Evolutionary conservation across 2,888 invertebrate species (phyloP).

Genomic region (Caenorhabditis sp.): DNA sequence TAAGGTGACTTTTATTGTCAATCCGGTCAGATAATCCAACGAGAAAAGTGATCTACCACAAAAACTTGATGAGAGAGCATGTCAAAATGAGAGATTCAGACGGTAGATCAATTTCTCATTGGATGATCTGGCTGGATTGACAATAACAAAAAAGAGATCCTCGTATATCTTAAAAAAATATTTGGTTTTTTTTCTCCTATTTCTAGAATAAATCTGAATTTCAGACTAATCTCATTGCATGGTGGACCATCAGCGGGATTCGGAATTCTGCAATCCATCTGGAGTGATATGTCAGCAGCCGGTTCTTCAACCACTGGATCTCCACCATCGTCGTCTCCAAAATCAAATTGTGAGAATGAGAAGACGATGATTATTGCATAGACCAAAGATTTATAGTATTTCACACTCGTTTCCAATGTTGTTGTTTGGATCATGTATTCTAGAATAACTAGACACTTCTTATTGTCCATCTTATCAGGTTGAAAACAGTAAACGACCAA

Average conservation of each 20-base stretch:
- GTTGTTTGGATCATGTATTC: background rate
- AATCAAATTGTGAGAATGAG: slow-evolving; percentile 26
- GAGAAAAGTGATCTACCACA: too few species aligned
- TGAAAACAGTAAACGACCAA: too few species aligned
- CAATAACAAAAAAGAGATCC: too few species aligned
- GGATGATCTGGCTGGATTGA: too few species aligned
- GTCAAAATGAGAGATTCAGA: too few species aligned
- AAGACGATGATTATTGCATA: slow-evolving; percentile 14
- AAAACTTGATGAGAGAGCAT: too few species aligned
- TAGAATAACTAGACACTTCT: too few species aligned
- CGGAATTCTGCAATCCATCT: slow-evolving; percentile 32
- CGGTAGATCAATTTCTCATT: too few species aligned
- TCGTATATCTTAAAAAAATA: background rate
- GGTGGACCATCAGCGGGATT: slow-evolving; percentile 16
- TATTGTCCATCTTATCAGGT: too few species aligned
- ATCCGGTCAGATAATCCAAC: too few species aligned
- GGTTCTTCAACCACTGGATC: slow-evolving; percentile 11
- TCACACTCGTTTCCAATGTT: background rate
- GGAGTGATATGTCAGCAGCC: slow-evolving; percentile 17
- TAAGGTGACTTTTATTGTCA: too few species aligned
- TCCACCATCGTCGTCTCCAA: slow-evolving; percentile 21
- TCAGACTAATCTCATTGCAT: slow-evolving; percentile 28
- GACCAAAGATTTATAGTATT: background rate
- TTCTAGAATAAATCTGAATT: background rate
- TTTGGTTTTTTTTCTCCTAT: background rate